A percentile compares a stretch with the other conserved stretches of the same genome.
Conservation (phyloP, 2,113 vertebrate genomes). For the Laticauda laticaudata region DNA sequence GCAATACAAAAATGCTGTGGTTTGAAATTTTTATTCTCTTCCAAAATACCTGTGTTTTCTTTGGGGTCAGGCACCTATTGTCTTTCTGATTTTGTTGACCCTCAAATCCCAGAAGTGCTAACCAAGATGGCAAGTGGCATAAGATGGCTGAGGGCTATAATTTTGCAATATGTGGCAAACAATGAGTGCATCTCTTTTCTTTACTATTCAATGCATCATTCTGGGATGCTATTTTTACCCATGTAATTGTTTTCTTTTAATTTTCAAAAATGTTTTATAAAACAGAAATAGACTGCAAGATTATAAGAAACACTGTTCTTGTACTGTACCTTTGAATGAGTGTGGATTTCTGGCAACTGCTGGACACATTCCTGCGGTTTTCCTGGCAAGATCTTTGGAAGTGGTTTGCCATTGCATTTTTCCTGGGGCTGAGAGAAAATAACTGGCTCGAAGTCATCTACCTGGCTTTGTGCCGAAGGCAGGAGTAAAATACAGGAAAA, state of each 20-base stretch:
- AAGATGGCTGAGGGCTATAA: not conserved
- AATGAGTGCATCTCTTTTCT: not conserved
- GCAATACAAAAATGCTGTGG: conserved; percentile 14
- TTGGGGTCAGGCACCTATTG: not conserved
- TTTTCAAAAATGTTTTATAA: not conserved
- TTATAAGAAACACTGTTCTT: not conserved
- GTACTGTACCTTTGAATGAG: not conserved
- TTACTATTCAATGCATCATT: not conserved
- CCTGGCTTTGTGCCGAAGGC: not conserved
- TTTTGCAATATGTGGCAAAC: not conserved
- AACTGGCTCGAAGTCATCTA: not conserved
- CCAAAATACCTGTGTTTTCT: conserved; percentile 30
- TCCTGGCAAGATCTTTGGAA: not conserved
- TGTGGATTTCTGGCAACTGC: not conserved
- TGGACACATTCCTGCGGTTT: not conserved
- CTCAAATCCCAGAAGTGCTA: not conserved
- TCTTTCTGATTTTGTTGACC: not conserved
- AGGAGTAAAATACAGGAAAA: not conserved
- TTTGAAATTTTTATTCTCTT: conserved; percentile 36
- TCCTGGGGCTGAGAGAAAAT: not conserved
- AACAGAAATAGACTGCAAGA: not conserved
- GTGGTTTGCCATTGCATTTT: not conserved
- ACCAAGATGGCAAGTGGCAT: not conserved
- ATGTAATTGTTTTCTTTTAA: not conserved
- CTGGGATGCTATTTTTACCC: not conserved